phyloP scores from a whole-genome alignment of 2,113 vertebrate species.

The Neogobius melanostomus region DNA sequence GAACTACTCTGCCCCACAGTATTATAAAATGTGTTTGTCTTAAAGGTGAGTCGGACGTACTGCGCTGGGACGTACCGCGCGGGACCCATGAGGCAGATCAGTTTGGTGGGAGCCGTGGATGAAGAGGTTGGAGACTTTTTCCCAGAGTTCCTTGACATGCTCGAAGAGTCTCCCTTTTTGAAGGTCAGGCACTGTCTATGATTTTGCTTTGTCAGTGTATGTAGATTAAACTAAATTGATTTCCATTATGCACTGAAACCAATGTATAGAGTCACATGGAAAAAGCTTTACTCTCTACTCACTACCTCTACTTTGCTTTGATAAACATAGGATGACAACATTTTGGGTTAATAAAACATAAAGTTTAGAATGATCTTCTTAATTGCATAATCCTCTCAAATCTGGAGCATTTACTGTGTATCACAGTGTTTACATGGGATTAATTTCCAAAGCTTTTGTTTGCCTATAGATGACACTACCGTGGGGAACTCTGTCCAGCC shows the following conservation, averaged over 20 bases:
- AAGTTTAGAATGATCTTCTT: too few relatives aligned
- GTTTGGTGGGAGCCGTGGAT: slow-evolving; percentile 94
- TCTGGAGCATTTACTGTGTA: too few relatives aligned
- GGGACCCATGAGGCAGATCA: slow-evolving; percentile 97
- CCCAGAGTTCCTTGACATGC: slow-evolving; percentile 97
- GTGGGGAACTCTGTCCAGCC: slow-evolving; percentile 93
- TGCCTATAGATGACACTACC: slow-evolving; percentile 89
- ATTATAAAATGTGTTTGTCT: background rate
- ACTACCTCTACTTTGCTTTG: too few relatives aligned
- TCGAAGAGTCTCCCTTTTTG: slow-evolving; percentile 97
- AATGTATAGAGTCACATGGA: too few relatives aligned
- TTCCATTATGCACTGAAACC: background rate
- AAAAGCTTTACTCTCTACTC: too few relatives aligned
- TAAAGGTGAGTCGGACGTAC: slow-evolving; percentile 91
- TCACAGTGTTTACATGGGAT: too few relatives aligned
- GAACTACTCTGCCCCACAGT: too few relatives aligned
- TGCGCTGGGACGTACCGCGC: slow-evolving; percentile 96
- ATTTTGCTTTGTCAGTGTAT: background rate
- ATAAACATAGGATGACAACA: too few relatives aligned
- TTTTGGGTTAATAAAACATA: too few relatives aligned
- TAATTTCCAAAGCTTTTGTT: background rate
- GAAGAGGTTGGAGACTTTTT: slow-evolving; percentile 98
- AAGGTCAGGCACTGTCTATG: slow-evolving; percentile 77
- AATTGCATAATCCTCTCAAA: too few relatives aligned
- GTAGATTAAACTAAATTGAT: background rate